Base-by-base conservation (phyloP, 2,797 vertebrate genomes). In the Helarctos malayanus region DNA sequence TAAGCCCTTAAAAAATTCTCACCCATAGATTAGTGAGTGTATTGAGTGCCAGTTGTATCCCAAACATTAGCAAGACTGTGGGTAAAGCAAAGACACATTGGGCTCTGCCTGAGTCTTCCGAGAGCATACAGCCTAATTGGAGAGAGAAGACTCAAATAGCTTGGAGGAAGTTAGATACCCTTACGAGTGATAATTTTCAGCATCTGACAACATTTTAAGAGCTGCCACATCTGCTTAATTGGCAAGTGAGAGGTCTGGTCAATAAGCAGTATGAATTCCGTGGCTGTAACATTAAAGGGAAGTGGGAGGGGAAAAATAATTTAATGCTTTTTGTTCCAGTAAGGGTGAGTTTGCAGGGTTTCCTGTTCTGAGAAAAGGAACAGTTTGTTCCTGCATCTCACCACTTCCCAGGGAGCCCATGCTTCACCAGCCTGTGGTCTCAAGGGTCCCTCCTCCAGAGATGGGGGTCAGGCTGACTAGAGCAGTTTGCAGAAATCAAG, bases 361-460 rank as follows among this genome's bases (percentile, higher is more conserved):
- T 25, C 61, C 79, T 68, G 69, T 94, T 86, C 38, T 52, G 15
- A 68, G 75, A 47, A 96, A 97, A 81, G 52, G 15, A 94, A 15
- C 35, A 73, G 52, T 38, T 95, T 63, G 14, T 95, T 93, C 5
- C 45, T 85, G 45, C 71, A 97, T 49, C 80, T 97, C 80, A 54
- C 71, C 25, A 94, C 71, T 97, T 97, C 23, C 76, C 45, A 57
- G 86, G 95, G 63, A 91, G 89, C 35, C 49, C 25, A 4, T 35
- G 57, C 56, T 90, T 98, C 97, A 94, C 93, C 93, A 97, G 76
- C 47, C 91, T 96, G 0, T 68, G 75, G 84, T 97, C 96, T 96
- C 95, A 95, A 93, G 93, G 69, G 95, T 95, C 78, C n/a, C 92
- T 84, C 19, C n/a, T 97, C 79, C 91, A 92, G 95, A 97, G 83